phyloP scores from a whole-genome alignment of 2,113 vertebrate species.

The Acrocephalus arundinaceus region DNA sequence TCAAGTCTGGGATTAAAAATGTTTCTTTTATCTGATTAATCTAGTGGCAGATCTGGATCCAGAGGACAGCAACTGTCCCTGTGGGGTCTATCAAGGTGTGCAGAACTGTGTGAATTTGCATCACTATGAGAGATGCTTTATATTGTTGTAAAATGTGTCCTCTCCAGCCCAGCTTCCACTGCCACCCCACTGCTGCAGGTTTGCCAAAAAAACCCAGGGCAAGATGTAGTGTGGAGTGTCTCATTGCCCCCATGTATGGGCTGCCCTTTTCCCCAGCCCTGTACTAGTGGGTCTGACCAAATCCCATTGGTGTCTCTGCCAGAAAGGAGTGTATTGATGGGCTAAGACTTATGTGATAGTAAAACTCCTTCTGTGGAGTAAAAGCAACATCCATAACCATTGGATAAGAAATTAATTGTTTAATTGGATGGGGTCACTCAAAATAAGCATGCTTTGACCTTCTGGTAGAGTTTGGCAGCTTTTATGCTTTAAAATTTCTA shows the following conservation, averaged over 20 bases:
- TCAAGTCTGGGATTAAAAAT: not conserved
- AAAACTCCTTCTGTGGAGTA: not conserved
- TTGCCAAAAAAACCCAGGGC: not conserved
- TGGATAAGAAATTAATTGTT: not conserved
- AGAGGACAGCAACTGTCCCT: not conserved
- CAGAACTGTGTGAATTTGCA: not conserved
- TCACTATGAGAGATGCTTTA: not conserved
- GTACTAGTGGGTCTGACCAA: not conserved
- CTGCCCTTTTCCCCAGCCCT: not conserved
- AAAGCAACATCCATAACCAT: not conserved
- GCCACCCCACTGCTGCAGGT: not conserved
- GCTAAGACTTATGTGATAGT: not conserved
- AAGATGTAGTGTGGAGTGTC: not conserved
- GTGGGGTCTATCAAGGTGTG: fast-evolving
- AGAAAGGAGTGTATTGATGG: not conserved
- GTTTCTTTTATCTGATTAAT: not conserved
- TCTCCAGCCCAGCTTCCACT: not conserved
- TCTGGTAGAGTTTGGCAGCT: not conserved
- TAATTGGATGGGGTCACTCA: not conserved
- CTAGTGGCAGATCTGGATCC: not conserved
- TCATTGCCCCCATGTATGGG: not conserved
- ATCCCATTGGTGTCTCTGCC: not conserved
- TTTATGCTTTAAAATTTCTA: not conserved
- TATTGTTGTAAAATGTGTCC: not conserved
- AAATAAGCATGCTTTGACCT: not conserved